Percentiles rank a stretch among this genome's conserved stretches.
These are phyloP conservation scores for Ophion costatus DNA, from an alignment of 2,888 invertebrate genomes.

Conservation along the genomic window DNA sequence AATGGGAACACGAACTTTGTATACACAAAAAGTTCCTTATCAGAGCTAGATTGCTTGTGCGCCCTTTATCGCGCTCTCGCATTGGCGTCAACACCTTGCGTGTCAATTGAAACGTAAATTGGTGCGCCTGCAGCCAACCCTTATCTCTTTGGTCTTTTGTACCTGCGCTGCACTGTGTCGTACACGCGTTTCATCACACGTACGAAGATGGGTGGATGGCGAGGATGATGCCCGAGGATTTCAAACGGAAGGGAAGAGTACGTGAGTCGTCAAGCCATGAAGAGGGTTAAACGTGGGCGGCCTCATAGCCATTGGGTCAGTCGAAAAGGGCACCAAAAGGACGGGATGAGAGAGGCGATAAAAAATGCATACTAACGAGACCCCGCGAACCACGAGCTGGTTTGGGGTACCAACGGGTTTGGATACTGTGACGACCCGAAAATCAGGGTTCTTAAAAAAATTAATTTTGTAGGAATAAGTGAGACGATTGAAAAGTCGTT, in stretches of 20 bases:
- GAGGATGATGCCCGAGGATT: too few relatives aligned
- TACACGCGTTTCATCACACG: too few relatives aligned
- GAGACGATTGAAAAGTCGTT: too few relatives aligned
- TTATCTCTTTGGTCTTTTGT: not conserved
- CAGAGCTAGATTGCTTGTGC: conserved; percentile 10
- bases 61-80: conserved; percentile 40
- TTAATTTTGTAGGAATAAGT: too few relatives aligned
- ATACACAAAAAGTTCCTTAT: conserved; percentile 31
- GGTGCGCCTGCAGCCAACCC: not conserved
- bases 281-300: conserved; percentile 52
- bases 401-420: not conserved
- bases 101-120: conserved; percentile 44
- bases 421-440: too few relatives aligned
- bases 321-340: conserved; percentile 31
- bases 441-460: too few relatives aligned
- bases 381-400: conserved; percentile 22
- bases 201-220: too few relatives aligned
- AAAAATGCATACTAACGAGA: conserved; percentile 49
- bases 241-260: conserved; percentile 1
- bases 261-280: conserved; percentile 51
- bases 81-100: conserved; percentile 35
- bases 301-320: not conserved
- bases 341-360: conserved; percentile 16
- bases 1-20: conserved; percentile 38
- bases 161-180: not conserved